Conservation (phyloP, 2,888 invertebrate genomes). For the Anodontia alba region DNA sequence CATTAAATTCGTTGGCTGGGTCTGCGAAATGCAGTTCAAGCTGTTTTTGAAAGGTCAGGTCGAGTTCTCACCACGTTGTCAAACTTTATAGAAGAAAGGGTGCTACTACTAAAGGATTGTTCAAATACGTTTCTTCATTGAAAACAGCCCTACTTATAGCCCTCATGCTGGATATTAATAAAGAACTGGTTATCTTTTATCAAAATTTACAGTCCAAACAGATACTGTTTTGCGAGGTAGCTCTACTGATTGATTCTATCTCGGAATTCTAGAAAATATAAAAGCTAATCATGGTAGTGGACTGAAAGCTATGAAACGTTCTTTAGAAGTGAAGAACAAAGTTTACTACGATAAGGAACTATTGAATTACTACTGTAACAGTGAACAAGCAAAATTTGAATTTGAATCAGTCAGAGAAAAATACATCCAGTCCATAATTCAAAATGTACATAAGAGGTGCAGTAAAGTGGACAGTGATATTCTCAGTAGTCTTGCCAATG, state of each 20-base stretch:
- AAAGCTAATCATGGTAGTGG: conserved; percentile 30
- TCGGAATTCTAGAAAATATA: too few species aligned
- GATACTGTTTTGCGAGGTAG: conserved; percentile 41
- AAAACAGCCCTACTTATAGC: conserved; percentile 29
- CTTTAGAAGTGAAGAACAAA: conserved; percentile 1
- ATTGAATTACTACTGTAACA: too few species aligned
- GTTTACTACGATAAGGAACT: conserved; percentile 21
- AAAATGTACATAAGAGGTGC: too few species aligned
- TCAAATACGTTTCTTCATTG: conserved; percentile 34
- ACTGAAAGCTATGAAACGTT: conserved; percentile 22
- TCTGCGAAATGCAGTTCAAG: conserved; percentile 45
- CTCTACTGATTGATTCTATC: conserved; percentile 40
- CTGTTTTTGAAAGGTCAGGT: conserved; percentile 39
- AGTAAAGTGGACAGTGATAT: too few species aligned
- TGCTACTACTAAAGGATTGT: conserved; percentile 30
- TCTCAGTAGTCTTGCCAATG: too few species aligned
- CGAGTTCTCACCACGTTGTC: conserved; percentile 40
- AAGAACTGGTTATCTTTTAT: conserved; percentile 26
- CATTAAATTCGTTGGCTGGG: conserved; percentile 51
- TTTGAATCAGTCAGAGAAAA: too few species aligned
- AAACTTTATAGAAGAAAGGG: conserved; percentile 37
- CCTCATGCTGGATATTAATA: conserved; percentile 47
- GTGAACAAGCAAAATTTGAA: too few species aligned
- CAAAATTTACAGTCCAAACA: conserved; percentile 36
- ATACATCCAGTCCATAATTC: too few species aligned